These are phyloP conservation scores for Montipora capricornis DNA, from an alignment of 64 coral and sea anemone species.

Conservation along the genomic window DNA sequence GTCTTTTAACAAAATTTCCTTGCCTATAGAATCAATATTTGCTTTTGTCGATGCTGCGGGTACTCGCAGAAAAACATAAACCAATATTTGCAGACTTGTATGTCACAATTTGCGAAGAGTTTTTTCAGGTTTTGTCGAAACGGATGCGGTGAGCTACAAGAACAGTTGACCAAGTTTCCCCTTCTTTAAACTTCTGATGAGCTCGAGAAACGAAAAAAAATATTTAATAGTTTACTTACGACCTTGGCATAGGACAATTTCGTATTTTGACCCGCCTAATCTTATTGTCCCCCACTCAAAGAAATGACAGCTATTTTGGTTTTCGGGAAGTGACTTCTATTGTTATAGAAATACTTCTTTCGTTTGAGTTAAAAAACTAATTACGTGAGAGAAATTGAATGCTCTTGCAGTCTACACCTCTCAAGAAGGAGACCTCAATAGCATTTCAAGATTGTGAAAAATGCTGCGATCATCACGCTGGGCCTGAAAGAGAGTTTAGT, in stretches of 20 bases:
- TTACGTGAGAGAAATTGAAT: not conserved
- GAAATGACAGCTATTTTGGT: no score
- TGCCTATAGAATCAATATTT: not conserved
- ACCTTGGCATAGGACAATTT: not conserved
- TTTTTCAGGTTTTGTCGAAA: not conserved
- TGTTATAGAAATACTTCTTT: no score
- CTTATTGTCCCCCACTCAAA: no score
- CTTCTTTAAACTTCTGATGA: not conserved
- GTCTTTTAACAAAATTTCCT: constrained; percentile 20
- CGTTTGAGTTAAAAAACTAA: no score
- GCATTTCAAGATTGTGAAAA: not conserved
- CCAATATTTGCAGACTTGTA: constrained; percentile 1
- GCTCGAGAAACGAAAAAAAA: not conserved
- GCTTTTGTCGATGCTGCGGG: not conserved
- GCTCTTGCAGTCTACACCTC: not conserved
- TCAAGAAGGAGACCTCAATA: not conserved
- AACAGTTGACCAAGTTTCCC: constrained; percentile 17
- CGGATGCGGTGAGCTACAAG: not conserved
- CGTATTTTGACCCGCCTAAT: no score
- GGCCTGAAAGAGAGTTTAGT: not conserved
- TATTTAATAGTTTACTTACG: not conserved
- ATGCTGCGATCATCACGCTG: not conserved
- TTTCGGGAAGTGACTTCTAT: no score
- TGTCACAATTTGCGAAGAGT: not conserved
- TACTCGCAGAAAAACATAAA: not conserved